Base-by-base conservation (phyloP, 2,888 invertebrate genomes). In the Ichneumoninae sp. region DNA sequence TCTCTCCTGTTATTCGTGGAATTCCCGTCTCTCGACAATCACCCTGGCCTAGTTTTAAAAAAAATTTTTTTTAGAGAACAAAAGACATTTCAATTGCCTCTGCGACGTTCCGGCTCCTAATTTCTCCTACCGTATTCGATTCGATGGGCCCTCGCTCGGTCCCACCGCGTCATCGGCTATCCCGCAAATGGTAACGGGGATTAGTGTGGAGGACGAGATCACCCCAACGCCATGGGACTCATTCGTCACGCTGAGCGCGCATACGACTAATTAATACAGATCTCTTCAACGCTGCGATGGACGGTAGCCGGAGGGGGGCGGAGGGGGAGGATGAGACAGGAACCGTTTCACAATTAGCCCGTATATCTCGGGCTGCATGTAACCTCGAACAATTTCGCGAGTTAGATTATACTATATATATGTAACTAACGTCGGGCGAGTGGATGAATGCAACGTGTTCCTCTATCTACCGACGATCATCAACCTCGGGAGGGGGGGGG, bases 201-300 rank as follows among this genome's bases (percentile, higher is more conserved):
- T 68, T 16, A 62, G 65, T 76, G 82, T 70, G 68, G 68, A 82
- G 52, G 81, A 77, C 66, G 69, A 68, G 72, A 82, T 84, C 57
- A 60, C 70, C 57, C 75, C 40, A 75, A 72, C 57, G 80, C 79
- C 83, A 76, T 71, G 86, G 84, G 86, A 86, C 79, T 81, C 84
- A 86, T 86, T 54, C 70, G 84, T 86, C 84, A 86, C 71, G 77
- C 54, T 65, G 65, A 69, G 71, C 79, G 79, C 69, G 71, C 80
- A 78, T 54, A 65, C 78, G 81, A 86, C 80, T 84, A 86, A 86
- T 86, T 86, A 86, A 85, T 86, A 86, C 71, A 82, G 86, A 86
- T 78, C 80, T 65, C 50, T 26, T 62, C 13, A 52, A 68, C 72
- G 65, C 81, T 44, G 57, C 22, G 72, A 52, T 30, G 72, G 16